Base-by-base conservation (phyloP, 2,113 vertebrate genomes). In the Mus musculus region DNA sequence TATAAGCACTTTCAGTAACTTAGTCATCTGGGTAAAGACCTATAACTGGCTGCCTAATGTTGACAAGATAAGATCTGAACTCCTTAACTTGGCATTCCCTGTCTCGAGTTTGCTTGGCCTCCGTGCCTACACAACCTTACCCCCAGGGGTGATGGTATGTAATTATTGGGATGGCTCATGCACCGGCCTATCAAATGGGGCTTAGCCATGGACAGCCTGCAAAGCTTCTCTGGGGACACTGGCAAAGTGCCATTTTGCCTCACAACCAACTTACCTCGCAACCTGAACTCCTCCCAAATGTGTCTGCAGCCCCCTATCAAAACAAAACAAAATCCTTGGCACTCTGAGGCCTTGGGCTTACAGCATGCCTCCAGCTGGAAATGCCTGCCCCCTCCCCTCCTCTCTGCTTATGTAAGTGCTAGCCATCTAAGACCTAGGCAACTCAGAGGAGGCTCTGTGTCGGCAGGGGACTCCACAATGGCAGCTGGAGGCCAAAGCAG, bases 61-160 rank as follows among this genome's bases (percentile, higher is more conserved):
- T 91, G 89, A 96, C 84, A 75, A 97, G 97, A 95, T 97, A 96
- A 95, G 95, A 97, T 97, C 97, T 97, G 95, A 96, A 95, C 88
- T 98, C 92, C 85, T 93, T 93, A 72, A 95, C 94, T 97, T 96
- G 96, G 95, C 97, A 94, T 94, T 88, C 88, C 76, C 65, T 93
- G 67, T 59, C 89, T 71, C 7, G 36, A 95, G 86, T 59, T 94
- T 94, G 86, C 86, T 91, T 97, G 90, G 90, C 81, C 54, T 97
- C 96, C 46, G 69, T 94, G 94, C 72, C 88, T 90, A 91, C 76
- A 88, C 92, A 90, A 54, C 73, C 56, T 93, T 69, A 56, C 85
- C 96, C 92, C 7, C 46, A 28, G 82, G 96, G 96, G 65, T 88
- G 80, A 94, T 93, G 80, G 81, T 92, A 87, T 90, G 84, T 95